Evolutionary conservation across 2,888 invertebrate genomes (phyloP).

Genomic region (Agriotes lineatus): DNA sequence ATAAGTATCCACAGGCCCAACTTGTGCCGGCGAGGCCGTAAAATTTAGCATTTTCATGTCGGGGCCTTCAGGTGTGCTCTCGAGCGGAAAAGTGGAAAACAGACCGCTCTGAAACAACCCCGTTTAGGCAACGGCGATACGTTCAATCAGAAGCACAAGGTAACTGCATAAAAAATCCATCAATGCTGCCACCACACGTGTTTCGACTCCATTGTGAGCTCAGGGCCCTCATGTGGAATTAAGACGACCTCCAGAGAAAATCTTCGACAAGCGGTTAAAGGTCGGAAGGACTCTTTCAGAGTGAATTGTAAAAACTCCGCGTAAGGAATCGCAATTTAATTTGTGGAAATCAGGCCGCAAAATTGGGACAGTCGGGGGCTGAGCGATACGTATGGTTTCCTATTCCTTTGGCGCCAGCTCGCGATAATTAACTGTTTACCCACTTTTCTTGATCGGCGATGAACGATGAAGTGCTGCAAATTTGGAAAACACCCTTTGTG

Average conservation of each 20-base stretch:
- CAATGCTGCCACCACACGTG: neutral
- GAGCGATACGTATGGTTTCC: slow-evolving; percentile 24
- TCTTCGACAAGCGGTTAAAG: neutral
- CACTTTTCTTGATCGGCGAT: slow-evolving; percentile 8
- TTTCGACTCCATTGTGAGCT: neutral
- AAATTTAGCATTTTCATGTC: no score
- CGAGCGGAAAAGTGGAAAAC: no score
- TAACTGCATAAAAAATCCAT: neutral
- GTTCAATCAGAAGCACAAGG: neutral
- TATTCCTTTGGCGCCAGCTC: slow-evolving; percentile 25
- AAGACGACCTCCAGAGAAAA: neutral
- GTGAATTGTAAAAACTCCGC: neutral
- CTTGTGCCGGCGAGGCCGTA: no score
- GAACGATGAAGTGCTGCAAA: slow-evolving; percentile 1
- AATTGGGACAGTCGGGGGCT: slow-evolving; percentile 21
- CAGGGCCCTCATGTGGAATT: slow-evolving; percentile 6
- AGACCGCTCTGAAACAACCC: no score
- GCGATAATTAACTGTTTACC: slow-evolving; percentile 29
- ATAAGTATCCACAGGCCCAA: no score
- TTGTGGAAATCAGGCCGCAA: slow-evolving; percentile 4
- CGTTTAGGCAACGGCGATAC: neutral
- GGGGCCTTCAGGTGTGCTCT: no score
- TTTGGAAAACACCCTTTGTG: neutral
- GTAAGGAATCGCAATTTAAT: slow-evolving; percentile 9
- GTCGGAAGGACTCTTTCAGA: neutral